Evolutionary conservation across 2,797 vertebrate genomes (phyloP).

Genomic region (Lepilemur ruficaudatus): DNA sequence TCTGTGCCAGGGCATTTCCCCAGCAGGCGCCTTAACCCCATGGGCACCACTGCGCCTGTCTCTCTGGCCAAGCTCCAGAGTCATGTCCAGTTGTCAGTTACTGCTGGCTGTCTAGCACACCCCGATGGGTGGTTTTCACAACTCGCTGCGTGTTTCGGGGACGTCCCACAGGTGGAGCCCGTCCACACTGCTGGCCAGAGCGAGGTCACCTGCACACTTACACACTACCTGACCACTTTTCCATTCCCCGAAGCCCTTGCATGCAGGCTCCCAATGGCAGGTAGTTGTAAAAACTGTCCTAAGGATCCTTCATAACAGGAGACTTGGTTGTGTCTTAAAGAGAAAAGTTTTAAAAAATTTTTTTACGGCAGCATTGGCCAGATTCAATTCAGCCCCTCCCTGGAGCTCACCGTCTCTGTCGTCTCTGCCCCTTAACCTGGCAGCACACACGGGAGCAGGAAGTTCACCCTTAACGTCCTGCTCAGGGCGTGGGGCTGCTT

Average conservation of each 20-base stretch:
- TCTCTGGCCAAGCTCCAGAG: neutral
- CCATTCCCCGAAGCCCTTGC: too few relatives aligned
- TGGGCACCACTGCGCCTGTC: too few relatives aligned
- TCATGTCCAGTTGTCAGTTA: neutral
- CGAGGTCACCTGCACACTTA: rapidly evolving
- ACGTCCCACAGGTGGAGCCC: too few relatives aligned
- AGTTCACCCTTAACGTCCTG: rapidly evolving
- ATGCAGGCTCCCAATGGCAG: rapidly evolving
- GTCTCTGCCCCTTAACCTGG: neutral
- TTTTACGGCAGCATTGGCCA: neutral
- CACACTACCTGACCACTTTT: neutral
- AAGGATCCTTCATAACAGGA: neutral
- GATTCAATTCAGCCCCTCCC: neutral
- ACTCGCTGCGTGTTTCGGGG: rapidly evolving
- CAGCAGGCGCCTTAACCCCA: neutral
- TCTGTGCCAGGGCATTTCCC: neutral
- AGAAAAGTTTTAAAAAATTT: neutral
- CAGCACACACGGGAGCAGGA: rapidly evolving
- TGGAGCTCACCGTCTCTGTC: neutral
- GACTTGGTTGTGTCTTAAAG: neutral
- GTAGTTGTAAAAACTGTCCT: neutral
- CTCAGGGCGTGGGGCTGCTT: neutral
- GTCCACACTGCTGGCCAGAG: neutral
- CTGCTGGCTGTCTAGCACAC: rapidly evolving
- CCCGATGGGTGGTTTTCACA: rapidly evolving